Evolutionary conservation across 2,888 invertebrate species (phyloP).

Genomic region (Cataglyphis rosenhaueri): DNA sequence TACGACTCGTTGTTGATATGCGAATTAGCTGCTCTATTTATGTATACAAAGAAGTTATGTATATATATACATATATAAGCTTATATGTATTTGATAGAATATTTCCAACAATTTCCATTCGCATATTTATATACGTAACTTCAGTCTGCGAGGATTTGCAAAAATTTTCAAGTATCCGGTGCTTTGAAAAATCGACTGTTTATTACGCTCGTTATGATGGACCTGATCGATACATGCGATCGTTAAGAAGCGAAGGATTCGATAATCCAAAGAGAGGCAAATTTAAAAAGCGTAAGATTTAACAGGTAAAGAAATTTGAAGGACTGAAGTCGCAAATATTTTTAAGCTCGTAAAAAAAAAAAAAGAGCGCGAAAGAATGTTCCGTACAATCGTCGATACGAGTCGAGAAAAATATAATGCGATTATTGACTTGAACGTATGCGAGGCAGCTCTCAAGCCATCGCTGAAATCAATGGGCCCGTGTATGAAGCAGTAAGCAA

Average conservation of each 20-base stretch:
- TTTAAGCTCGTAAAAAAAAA: not conserved
- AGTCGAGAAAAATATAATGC: not conserved
- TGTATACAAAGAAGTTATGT: constrained; percentile 1
- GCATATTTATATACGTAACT: not conserved
- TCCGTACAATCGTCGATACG: not conserved
- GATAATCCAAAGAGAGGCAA: not conserved
- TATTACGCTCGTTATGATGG: constrained; percentile 40
- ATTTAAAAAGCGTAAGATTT: not conserved
- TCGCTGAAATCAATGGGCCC: constrained; percentile 76
- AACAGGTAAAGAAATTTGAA: not conserved
- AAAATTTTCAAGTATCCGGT: constrained; percentile 32
- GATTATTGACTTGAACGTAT: constrained; percentile 51
- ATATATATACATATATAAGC: too few species aligned
- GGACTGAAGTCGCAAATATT: not conserved
- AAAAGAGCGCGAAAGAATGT: not conserved
- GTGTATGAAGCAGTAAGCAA: constrained; percentile 84
- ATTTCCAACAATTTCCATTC: not conserved
- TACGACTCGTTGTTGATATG: constrained; percentile 52
- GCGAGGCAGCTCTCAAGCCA: constrained; percentile 76
- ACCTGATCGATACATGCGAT: constrained; percentile 39
- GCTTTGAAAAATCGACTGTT: constrained; percentile 46
- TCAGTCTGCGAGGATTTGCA: not conserved
- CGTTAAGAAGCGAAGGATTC: constrained; percentile 26
- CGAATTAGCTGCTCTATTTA: constrained; percentile 66
- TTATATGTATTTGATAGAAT: not conserved